phyloP scores from a whole-genome alignment of 2,113 vertebrate species.

The Halichoeres trimaculatus region DNA sequence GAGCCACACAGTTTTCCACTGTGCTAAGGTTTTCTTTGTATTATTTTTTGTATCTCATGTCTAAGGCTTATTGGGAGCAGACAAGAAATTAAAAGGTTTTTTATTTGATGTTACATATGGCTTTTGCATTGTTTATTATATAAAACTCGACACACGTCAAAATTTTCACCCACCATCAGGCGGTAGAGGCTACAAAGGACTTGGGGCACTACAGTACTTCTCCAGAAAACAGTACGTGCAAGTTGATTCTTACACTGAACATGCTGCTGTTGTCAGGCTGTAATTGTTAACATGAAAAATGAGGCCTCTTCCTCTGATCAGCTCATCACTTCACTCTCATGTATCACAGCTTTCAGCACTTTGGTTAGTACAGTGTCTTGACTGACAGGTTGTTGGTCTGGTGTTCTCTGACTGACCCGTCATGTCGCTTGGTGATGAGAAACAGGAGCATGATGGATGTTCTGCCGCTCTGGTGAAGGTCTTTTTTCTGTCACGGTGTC shows the following conservation, averaged over 20 bases:
- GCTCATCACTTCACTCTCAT: background rate
- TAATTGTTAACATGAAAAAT: background rate
- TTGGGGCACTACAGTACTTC: too few relatives aligned
- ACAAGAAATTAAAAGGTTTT: too few relatives aligned
- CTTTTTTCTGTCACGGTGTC: background rate
- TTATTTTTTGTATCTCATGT: too few relatives aligned
- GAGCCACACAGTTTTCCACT: too few relatives aligned
- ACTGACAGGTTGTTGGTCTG: background rate
- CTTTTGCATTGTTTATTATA: too few relatives aligned
- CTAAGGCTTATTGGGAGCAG: too few relatives aligned
- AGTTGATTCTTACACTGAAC: background rate
- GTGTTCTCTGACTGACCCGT: background rate
- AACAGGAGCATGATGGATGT: slow-evolving; percentile 4
- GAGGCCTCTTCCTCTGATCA: background rate
- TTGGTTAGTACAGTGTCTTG: background rate
- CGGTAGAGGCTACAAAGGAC: too few relatives aligned
- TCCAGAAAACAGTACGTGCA: too few relatives aligned
- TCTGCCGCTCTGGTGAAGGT: background rate
- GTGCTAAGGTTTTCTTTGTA: too few relatives aligned
- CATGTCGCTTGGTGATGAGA: background rate
- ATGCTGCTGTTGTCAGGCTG: background rate
- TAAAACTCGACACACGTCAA: too few relatives aligned
- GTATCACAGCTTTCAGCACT: background rate
- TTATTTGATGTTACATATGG: too few relatives aligned
- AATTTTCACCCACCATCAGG: too few relatives aligned